Base-by-base conservation (phyloP, 2,797 vertebrate species). In the Anguilla obscura region DNA sequence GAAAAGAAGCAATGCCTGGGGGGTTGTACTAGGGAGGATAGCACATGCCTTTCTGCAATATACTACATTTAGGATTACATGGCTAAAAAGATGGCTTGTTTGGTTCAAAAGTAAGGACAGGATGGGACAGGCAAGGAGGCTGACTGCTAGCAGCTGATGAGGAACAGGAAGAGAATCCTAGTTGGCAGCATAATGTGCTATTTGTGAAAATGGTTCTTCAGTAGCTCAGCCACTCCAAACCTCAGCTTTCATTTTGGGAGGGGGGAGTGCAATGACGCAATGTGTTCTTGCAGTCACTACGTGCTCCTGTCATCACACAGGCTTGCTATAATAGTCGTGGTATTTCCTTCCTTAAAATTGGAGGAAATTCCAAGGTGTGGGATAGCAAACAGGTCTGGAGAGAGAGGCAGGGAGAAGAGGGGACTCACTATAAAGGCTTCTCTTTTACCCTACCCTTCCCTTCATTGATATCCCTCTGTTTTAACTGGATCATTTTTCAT, bases 291-390 rank as follows among this genome's bases (percentile, higher is more conserved):
- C 36, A n/a, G 18, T 50, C 27, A 16, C 71, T 86, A 24, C 18
- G 18, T 50, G 40, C 33, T 27, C 60, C 85, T 30, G 40, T 10
- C 27, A 16, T 54, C n/a, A 18, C 8, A 30, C 87, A 85, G 33
- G 66, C 80, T 27, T 30, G 50, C 66, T 45, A 30, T 48, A 76
- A 85, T 85, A 18, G 52, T 24, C 33, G 30, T 60, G 66, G 45
- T 48, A 66, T 88, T 88, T 88, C 87, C 87, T 79, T 88, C 50
- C 21, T 71, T 84, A 88, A 88, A 79, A 88, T 85, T 85, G 87
- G 83, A 88, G 87, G 87, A 88, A 88, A 88, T 88, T 85, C 87
- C 87, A 85, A 85, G 83, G 54, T 79, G 84, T 58, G 48, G 66
- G 83, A 84, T 48, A 69, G 66, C 33, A 69, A 54, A 33, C 30